phyloP scores from a whole-genome alignment of 2,797 vertebrate species.

The Crocidura indochinensis region DNA sequence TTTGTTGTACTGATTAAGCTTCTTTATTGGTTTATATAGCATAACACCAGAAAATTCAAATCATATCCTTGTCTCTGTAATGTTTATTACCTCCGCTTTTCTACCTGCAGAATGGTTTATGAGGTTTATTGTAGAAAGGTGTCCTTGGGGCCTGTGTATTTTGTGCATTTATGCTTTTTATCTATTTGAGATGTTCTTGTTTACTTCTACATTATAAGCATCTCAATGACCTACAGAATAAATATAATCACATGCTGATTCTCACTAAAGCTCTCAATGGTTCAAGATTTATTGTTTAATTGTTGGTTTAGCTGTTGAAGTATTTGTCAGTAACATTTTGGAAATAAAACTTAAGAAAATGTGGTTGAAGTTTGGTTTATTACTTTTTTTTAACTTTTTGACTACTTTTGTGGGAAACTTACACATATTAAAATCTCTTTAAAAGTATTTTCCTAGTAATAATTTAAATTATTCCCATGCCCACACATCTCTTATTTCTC shows the following conservation, averaged over 20 bases:
- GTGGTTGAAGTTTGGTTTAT: not conserved
- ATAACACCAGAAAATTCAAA: conserved; percentile 37
- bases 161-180: conserved; percentile 20
- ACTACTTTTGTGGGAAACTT: conserved; percentile 31
- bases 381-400: conserved; percentile 6
- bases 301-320: conserved; percentile 49
- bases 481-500: conserved; percentile 1
- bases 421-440: not conserved
- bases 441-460: not conserved
- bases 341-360: conserved; percentile 64
- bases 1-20: conserved; percentile 59
- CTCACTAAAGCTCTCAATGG: not conserved
- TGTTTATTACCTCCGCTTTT: conserved; percentile 53
- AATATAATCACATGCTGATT: not conserved
- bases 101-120: not conserved
- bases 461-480: not conserved
- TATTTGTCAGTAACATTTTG: conserved; percentile 60
- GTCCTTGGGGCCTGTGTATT: not conserved
- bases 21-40: conserved; percentile 63
- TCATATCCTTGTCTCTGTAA: not conserved
- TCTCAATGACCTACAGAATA: not conserved
- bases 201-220: not conserved
- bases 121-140: not conserved
- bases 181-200: conserved; percentile 57
- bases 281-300: conserved; percentile 44